Evolutionary conservation across 2,113 vertebrate genomes (phyloP).

Genomic region (Jaculus jaculus): DNA sequence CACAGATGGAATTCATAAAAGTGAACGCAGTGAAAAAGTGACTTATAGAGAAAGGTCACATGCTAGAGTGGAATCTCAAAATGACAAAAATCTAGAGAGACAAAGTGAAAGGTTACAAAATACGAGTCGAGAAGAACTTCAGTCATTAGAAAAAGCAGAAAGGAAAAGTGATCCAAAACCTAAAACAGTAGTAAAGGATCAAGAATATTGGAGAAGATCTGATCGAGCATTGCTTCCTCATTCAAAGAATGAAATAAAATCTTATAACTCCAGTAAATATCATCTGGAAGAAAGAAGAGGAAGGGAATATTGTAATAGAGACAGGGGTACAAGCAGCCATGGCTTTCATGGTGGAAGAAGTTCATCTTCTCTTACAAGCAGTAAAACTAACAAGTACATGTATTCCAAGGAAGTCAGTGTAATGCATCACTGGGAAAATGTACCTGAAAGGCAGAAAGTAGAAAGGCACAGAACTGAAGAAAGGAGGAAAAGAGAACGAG

Average conservation of each 20-base stretch:
- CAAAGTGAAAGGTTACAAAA: slow-evolving; percentile 80
- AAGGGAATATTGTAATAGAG: slow-evolving; percentile 82
- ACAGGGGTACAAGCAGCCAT: slow-evolving; percentile 75
- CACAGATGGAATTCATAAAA: slow-evolving; percentile 75
- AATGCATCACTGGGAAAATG: slow-evolving; percentile 79
- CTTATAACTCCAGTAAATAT: slow-evolving; percentile 79
- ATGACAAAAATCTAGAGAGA: slow-evolving; percentile 75
- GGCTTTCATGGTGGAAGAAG: slow-evolving; percentile 77
- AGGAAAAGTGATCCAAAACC: slow-evolving; percentile 76
- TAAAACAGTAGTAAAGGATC: slow-evolving; percentile 78
- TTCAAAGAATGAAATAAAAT: slow-evolving; percentile 80
- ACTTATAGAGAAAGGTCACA: slow-evolving; percentile 79
- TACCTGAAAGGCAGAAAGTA: slow-evolving; percentile 70
- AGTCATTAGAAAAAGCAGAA: slow-evolving; percentile 82
- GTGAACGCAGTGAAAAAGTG: slow-evolving; percentile 81
- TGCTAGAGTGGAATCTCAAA: slow-evolving; percentile 73
- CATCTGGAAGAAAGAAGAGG: slow-evolving; percentile 80
- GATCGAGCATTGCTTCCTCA: slow-evolving; percentile 78
- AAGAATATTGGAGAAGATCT: slow-evolving; percentile 81
- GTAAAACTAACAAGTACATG: slow-evolving; percentile 76
- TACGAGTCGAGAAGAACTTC: slow-evolving; percentile 81
- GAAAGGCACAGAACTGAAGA: slow-evolving; percentile 85
- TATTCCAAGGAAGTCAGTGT: slow-evolving; percentile 69
- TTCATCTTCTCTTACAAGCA: slow-evolving; percentile 74
- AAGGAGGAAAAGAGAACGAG: slow-evolving; percentile 85